A percentile compares a stretch with the other conserved stretches of the same genome.
Evolutionary conservation across 2,797 vertebrate species (phyloP).

Genomic region (Anguilla megastoma): DNA sequence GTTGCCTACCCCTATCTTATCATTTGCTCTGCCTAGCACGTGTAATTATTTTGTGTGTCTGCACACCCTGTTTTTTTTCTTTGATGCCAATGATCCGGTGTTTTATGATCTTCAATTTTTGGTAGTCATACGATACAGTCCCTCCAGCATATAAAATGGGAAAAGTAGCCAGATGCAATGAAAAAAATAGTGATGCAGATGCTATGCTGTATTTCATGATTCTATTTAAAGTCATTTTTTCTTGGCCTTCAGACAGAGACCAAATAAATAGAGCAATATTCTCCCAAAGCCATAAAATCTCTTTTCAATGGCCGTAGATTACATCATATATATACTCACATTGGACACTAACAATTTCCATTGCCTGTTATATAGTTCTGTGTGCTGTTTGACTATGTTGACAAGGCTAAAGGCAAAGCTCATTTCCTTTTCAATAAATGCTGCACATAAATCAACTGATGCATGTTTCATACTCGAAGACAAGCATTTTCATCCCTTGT

Average conservation of each 20-base stretch:
- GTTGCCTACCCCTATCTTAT: too few relatives aligned
- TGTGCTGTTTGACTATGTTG: slow-evolving; percentile 9
- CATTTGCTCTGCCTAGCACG: too few relatives aligned
- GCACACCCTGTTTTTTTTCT: not conserved
- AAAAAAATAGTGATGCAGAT: not conserved
- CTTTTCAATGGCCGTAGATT: slow-evolving; percentile 38
- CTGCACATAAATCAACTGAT: slow-evolving; percentile 40
- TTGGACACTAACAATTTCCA: slow-evolving; percentile 35
- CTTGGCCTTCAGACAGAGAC: not conserved
- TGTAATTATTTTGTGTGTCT: too few relatives aligned
- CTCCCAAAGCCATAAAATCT: slow-evolving; percentile 37
- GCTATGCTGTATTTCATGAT: not conserved
- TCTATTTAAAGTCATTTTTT: not conserved
- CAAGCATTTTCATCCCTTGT: slow-evolving; percentile 20
- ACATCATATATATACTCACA: slow-evolving; percentile 37
- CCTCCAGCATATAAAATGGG: not conserved
- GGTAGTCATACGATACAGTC: not conserved
- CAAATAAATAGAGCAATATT: slow-evolving; percentile 37
- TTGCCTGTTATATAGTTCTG: slow-evolving; percentile 39
- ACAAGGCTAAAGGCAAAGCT: slow-evolving; percentile 32
- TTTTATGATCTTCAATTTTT: too few relatives aligned
- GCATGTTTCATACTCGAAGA: slow-evolving; percentile 36
- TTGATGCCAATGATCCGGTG: not conserved
- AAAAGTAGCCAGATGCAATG: not conserved
- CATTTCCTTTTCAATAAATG: slow-evolving; percentile 38